Base-by-base conservation (phyloP, 1,140 invertebrate genomes). In the Archegozetes longisetosus region DNA sequence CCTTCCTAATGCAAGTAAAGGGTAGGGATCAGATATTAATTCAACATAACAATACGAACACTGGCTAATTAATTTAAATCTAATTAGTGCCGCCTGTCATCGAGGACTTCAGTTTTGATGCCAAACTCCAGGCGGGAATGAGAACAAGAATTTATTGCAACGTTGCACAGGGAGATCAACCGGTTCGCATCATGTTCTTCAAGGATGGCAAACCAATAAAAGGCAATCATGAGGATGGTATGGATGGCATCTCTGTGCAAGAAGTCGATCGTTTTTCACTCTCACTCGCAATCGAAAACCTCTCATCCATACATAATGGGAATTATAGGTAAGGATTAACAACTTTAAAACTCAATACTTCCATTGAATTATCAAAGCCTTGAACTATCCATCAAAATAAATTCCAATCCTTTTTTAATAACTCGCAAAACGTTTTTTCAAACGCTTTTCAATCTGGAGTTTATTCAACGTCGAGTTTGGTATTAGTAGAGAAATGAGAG, bases 131-230 rank as follows among this genome's bases (percentile, higher is more conserved):
- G 70, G 84, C 87, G 77, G 85, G 84, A 70, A 84, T 86, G 78
- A 79, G 85, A 70, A 85, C 86, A 50, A 80, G 84, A 65, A 82
- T 85, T 67, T 81, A 86, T 64, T 90, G 87, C 76, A 84, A 84
- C 64, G 84, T 89, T 64, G 84, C 83, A 72, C 80, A 81, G 66
- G 84, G 84, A 64, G 84, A 86, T 53, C 32, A 57, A n/a, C 67
- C 67, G 6, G 61, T 68, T 24, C 53, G 53, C 20, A 67, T 68
- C 27, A 20, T 51, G 27, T 68, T 67, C 67, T 49, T 62, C 23
- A 68, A 69, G 40, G 62, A 68, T 53, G 53, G 47, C 22, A 46
- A 55, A 24, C 48, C 48, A 12, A 23, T 59, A 20, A 28, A 6
- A 9, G 20, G 6, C 20, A 12, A 20, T 51, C 4, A 4, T 25